These are phyloP conservation scores for Ciconia nigra DNA, from an alignment of 2,797 vertebrate species.

Conservation along the genomic window DNA sequence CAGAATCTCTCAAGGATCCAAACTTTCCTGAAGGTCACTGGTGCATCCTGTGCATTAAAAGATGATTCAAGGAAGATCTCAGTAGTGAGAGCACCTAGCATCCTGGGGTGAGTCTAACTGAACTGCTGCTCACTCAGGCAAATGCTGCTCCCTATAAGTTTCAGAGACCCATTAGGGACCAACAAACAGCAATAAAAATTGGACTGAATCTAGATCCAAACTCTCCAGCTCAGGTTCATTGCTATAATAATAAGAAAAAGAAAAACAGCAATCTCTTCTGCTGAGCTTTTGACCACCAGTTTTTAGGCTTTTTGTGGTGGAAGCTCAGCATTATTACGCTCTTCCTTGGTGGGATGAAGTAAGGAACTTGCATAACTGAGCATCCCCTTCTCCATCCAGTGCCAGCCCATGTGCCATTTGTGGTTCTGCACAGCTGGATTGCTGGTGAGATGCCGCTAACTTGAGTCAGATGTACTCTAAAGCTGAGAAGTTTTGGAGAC, in stretches of 20 bases:
- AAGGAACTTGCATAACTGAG: neutral
- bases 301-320: neutral
- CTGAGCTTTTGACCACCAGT: neutral
- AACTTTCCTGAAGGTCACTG: neutral
- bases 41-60: neutral
- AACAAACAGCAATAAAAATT: neutral
- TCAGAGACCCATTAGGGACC: neutral
- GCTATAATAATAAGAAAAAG: neutral
- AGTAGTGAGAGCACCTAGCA: neutral
- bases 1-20: neutral
- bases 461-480: neutral
- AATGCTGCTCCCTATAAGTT: neutral
- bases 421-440: neutral
- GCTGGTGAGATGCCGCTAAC: neutral
- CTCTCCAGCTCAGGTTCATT: neutral
- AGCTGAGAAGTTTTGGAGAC: neutral
- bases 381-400: neutral
- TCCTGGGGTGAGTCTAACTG: fast-evolving
- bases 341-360: neutral
- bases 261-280: neutral
- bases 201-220: neutral
- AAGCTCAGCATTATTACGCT: neutral
- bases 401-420: fast-evolving
- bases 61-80: neutral
- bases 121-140: neutral